Percentiles rank a stretch among this genome's conserved stretches.
Conservation (phyloP, 2,888 invertebrate species). For the Magallana nippona region DNA sequence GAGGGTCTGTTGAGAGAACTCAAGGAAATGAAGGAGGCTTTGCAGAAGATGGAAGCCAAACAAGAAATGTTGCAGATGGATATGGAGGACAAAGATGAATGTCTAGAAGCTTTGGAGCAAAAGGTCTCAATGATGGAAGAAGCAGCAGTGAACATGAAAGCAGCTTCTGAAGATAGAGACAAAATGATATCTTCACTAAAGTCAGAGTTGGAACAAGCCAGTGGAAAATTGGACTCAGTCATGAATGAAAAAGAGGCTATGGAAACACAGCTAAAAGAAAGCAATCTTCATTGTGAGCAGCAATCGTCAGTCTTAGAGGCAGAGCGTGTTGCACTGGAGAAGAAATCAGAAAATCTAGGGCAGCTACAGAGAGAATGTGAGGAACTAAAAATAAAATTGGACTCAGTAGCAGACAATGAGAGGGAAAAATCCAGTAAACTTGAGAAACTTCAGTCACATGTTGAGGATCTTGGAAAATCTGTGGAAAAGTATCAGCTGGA, state of each 20-base stretch:
- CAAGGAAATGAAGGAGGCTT: conserved; percentile 41
- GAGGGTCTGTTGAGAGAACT: conserved; percentile 44
- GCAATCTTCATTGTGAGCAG: conserved; percentile 48
- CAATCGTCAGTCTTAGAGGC: conserved; percentile 40
- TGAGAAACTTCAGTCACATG: background rate
- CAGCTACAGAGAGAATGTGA: conserved; percentile 47
- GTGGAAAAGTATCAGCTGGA: conserved; percentile 47
- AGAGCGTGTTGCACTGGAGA: conserved; percentile 29
- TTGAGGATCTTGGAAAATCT: conserved; percentile 49
- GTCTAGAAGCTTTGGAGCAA: conserved; percentile 43
- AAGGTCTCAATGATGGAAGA: conserved; percentile 47
- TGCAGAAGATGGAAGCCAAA: conserved; percentile 57
- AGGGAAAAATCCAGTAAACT: conserved; percentile 17
- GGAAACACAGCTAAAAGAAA: conserved; percentile 34
- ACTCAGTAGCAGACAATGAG: conserved; percentile 26
- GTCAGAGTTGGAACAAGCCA: conserved; percentile 43
- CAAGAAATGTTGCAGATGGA: conserved; percentile 66
- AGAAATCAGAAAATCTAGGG: conserved; percentile 37
- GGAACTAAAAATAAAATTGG: conserved; percentile 38
- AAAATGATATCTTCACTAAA: conserved; percentile 37
- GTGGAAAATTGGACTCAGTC: conserved; percentile 45
- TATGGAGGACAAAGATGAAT: conserved; percentile 54
- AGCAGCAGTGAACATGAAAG: conserved; percentile 44
- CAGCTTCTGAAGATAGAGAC: conserved; percentile 42
- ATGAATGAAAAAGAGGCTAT: conserved; percentile 40